phyloP scores from a whole-genome alignment of 2,113 vertebrate species.

The Corythaixoides concolor region DNA sequence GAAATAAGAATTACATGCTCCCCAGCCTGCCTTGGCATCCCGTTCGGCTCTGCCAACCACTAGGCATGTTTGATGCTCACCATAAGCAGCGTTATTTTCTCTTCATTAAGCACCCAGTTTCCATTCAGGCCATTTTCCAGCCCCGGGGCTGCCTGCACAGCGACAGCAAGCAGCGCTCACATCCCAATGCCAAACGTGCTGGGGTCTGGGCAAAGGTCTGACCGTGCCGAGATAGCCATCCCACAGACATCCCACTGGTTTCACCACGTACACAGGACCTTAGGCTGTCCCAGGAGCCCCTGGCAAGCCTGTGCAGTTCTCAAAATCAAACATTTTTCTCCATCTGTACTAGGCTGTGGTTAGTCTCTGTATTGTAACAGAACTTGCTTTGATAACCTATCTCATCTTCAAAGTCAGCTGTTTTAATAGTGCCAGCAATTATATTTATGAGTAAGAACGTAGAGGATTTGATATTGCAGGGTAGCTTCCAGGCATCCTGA shows the following conservation, averaged over 20 bases:
- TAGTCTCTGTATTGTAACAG: background rate
- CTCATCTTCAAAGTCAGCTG: background rate
- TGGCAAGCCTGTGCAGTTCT: background rate
- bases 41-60: background rate
- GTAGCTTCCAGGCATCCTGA: background rate
- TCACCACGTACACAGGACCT: background rate
- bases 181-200: accelerated
- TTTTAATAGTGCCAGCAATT: background rate
- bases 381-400: background rate
- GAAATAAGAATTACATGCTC: background rate
- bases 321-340: background rate
- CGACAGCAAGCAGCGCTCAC: accelerated
- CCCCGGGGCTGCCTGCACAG: background rate
- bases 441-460: background rate
- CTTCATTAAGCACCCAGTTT: background rate
- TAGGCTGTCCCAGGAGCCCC: background rate
- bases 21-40: background rate
- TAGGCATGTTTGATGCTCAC: background rate
- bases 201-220: background rate
- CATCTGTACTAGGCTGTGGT: background rate
- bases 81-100: background rate
- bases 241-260: background rate
- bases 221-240: background rate
- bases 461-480: background rate
- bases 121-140: background rate